Percentiles rank a stretch among this genome's conserved stretches.
Evolutionary conservation across 2,888 invertebrate species (phyloP).

Genomic region (Caenorhabditis plicata): DNA sequence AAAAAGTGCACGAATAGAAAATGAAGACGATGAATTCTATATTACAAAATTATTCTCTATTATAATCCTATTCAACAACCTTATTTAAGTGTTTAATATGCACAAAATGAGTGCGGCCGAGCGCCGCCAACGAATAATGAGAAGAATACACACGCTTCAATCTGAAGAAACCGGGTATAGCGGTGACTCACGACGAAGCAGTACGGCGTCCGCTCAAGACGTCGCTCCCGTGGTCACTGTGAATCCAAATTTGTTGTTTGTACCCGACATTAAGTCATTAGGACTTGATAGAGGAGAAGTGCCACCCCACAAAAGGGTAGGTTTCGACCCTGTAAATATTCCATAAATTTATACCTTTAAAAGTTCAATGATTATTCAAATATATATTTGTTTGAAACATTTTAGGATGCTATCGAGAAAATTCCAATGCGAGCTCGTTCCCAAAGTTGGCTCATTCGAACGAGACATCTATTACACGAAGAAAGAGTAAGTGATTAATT

Average conservation of each 20-base stretch:
- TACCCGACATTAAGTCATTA: slow-evolving; percentile 41
- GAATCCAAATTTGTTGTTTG: slow-evolving; percentile 42
- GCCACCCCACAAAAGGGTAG: slow-evolving; percentile 52
- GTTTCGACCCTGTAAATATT: slow-evolving; percentile 10
- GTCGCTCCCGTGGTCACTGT: slow-evolving; percentile 28
- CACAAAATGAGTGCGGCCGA: slow-evolving; percentile 41
- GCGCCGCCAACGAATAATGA: slow-evolving; percentile 49
- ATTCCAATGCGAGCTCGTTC: slow-evolving; percentile 64
- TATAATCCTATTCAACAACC: no score
- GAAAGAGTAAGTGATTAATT: slow-evolving; percentile 45
- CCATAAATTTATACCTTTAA: no score
- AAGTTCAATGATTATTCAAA: neutral
- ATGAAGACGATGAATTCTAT: no score
- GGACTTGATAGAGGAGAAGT: slow-evolving; percentile 42
- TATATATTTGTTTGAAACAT: neutral
- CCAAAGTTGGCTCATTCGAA: slow-evolving; percentile 64
- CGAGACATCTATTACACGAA: slow-evolving; percentile 61
- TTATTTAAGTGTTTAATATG: no score
- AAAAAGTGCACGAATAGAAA: slow-evolving; percentile 9
- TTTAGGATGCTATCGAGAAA: slow-evolving; percentile 64
- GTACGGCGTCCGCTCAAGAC: slow-evolving; percentile 27
- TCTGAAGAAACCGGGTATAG: slow-evolving; percentile 43
- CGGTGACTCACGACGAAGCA: slow-evolving; percentile 24
- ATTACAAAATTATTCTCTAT: no score
- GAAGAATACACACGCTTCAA: slow-evolving; percentile 48